Conservation (phyloP, 2,797 vertebrate genomes). For the Sebastes iracundus region DNA sequence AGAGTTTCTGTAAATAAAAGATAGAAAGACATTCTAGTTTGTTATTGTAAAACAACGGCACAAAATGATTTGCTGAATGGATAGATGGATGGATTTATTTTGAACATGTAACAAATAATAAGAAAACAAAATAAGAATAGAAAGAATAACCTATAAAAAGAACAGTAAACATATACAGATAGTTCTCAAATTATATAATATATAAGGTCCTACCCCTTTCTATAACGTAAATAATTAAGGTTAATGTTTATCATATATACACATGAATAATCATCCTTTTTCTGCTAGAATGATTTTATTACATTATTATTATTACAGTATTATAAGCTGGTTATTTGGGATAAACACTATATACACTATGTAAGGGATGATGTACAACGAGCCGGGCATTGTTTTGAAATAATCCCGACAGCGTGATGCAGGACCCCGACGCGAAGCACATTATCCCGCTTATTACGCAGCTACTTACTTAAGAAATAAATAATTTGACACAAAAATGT, state of each 20-base stretch:
- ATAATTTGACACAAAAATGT: too few relatives aligned
- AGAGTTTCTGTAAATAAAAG: conserved; percentile 88
- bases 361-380: too few relatives aligned
- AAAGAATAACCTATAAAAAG: background rate
- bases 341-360: too few relatives aligned
- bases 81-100: background rate
- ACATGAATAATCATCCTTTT: too few relatives aligned
- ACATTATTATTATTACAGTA: background rate
- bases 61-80: background rate
- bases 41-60: background rate
- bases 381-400: too few relatives aligned
- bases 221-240: background rate
- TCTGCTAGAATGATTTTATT: background rate
- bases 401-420: too few relatives aligned
- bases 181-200: background rate
- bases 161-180: background rate
- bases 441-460: too few relatives aligned
- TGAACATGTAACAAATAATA: background rate
- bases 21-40: background rate
- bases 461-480: too few relatives aligned
- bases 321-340: background rate
- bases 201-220: background rate
- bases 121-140: background rate
- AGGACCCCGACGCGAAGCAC: too few relatives aligned
- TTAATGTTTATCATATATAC: too few relatives aligned